Base-by-base conservation (phyloP, 1,140 invertebrate genomes). In the Caenorhabditis brenneri region DNA sequence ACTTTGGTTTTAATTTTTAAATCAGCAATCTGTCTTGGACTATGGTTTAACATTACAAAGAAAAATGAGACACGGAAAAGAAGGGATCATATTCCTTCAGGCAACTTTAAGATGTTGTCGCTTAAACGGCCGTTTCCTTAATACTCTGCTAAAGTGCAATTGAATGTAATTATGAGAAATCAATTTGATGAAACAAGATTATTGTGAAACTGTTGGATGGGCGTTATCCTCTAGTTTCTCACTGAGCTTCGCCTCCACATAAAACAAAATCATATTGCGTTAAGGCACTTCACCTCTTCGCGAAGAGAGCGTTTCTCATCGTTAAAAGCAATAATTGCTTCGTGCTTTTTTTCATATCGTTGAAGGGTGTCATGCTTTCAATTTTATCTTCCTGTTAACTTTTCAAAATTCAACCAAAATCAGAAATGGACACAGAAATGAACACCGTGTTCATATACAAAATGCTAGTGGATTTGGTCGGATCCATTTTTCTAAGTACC, bases 211-310 rank as follows among this genome's bases (percentile, higher is more conserved):
- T n/a, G n/a, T n/a, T n/a, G n/a, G n/a, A n/a, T n/a, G n/a, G n/a
- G n/a, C n/a, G n/a, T n/a, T n/a, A n/a, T n/a, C n/a, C n/a, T n/a
- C n/a, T 22, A 29, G 33, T n/a, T 74, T 74, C 65, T n/a, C 65
- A 74, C n/a, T 42, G 29, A 16, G 4, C 15, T 42, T 74, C 65
- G 65, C 24, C 42, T 42, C 65, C 65, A 74, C 65, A 74, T 74
- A 74, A 74, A 74, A 74, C 65, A 74, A 74, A 74, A 74, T 74
- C 65, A 74, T 74, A 74, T 74, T 74, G 65, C 65, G 36, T 74
- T 42, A 42, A 36, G 65, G 65, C 65, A 42, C 65, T 74, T 74
- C 65, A 74, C 65, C 36, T 42, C 36, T 42, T 42, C 65, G 27
- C 53, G 53, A 22, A 42, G 39, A 58, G 53, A 58, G 53, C 53